A percentile compares a stretch with the other conserved stretches of the same genome.
These are phyloP conservation scores for Netelia fuscicornis DNA, from an alignment of 2,888 invertebrate genomes.

Conservation along the genomic window DNA sequence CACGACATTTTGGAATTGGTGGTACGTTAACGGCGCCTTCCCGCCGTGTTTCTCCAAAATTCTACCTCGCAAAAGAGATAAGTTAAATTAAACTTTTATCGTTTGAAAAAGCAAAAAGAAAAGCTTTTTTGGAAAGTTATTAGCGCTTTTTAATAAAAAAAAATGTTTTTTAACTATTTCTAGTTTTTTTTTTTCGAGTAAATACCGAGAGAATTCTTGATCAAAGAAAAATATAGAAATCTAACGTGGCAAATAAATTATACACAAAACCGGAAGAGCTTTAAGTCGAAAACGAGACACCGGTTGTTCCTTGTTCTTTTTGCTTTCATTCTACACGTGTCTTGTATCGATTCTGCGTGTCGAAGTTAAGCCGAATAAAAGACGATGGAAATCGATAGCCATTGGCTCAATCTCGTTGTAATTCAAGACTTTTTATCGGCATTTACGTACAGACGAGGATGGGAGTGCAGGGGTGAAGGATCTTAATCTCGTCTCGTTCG, in stretches of 20 bases:
- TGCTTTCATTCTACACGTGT: no score
- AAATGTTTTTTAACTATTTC: no score
- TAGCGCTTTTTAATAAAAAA: no score
- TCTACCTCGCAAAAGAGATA: conserved; percentile 83
- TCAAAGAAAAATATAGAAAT: no score
- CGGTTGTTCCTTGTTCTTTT: no score
- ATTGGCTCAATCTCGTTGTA: conserved; percentile 58
- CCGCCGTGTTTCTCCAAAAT: conserved; percentile 94
- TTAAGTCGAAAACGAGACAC: no score
- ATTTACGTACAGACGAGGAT: conserved; percentile 29
- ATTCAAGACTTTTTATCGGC: conserved; percentile 61
- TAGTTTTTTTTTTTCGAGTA: no score
- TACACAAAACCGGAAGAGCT: no score
- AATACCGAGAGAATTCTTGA: no score
- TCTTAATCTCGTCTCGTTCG: conserved; percentile 59
- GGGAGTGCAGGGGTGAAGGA: conserved; percentile 34
- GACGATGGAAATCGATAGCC: neutral
- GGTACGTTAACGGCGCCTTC: conserved; percentile 93
- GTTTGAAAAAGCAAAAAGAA: neutral
- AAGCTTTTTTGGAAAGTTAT: neutral
- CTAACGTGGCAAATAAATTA: no score
- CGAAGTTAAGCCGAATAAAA: neutral
- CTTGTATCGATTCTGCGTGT: neutral
- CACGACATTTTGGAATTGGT: conserved; percentile 93
- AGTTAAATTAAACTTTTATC: neutral